Evolutionary conservation across 2,888 invertebrate genomes (phyloP).

Genomic region (Mythimna vitellina): DNA sequence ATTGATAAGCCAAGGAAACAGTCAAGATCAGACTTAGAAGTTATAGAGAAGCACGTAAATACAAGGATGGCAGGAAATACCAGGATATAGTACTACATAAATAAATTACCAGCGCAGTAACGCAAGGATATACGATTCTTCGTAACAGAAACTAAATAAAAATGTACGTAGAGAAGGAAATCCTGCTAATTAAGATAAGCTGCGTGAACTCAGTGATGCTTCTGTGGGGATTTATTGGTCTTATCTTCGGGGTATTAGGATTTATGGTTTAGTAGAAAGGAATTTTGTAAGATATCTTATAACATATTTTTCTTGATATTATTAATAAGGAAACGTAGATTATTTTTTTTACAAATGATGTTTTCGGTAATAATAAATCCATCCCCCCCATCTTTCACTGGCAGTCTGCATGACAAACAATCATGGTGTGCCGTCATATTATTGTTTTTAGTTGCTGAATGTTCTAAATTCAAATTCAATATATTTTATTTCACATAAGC

Average conservation of each 20-base stretch:
- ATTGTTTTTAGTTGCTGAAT: too few species aligned
- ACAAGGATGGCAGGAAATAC: constrained; percentile 14
- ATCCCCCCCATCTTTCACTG: not conserved
- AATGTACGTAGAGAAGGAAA: constrained; percentile 36
- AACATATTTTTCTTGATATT: not conserved
- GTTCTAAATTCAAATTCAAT: too few species aligned
- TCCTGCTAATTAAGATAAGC: constrained; percentile 63
- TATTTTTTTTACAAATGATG: too few species aligned
- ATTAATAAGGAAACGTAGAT: not conserved
- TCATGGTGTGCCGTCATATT: too few species aligned
- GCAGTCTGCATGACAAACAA: not conserved
- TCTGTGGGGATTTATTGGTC: constrained; percentile 49
- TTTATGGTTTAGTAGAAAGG: constrained; percentile 41
- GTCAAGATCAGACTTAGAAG: constrained; percentile 1
- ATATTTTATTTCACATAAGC: too few species aligned
- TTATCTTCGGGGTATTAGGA: constrained; percentile 54
- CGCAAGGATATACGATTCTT: constrained; percentile 38
- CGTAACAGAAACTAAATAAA: constrained; percentile 45
- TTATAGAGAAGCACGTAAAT: constrained; percentile 23
- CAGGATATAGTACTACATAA: constrained; percentile 20
- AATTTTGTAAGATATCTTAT: constrained; percentile 34
- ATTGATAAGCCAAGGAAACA: not conserved
- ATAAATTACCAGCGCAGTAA: constrained; percentile 37
- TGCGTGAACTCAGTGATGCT: constrained; percentile 51
- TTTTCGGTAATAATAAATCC: not conserved